Percentiles rank a stretch among this genome's conserved stretches.
phyloP scores from a whole-genome alignment of 1,140 invertebrate species.

The Zaprionus camerounensis region DNA sequence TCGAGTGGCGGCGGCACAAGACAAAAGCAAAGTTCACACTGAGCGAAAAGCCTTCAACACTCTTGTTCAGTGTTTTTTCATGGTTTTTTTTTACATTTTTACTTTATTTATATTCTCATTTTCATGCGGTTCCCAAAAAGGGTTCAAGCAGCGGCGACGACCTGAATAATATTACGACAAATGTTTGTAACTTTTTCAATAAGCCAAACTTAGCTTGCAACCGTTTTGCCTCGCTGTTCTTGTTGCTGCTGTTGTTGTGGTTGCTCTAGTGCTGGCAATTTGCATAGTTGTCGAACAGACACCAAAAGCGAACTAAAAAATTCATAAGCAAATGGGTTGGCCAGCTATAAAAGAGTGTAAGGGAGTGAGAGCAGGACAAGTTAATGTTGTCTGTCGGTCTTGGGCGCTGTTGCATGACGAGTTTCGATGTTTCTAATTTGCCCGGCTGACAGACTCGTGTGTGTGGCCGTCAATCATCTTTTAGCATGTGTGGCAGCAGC shows the following conservation, averaged over 20 bases:
- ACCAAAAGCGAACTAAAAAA: conserved; percentile 52
- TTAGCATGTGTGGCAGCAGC: conserved; percentile 1
- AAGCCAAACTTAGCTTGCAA: conserved; percentile 70
- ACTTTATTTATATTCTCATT: conserved; percentile 7
- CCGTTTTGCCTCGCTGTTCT: conserved; percentile 2
- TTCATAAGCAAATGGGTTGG: conserved; percentile 66
- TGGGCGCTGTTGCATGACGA: conserved; percentile 29
- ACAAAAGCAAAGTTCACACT: conserved; percentile 64
- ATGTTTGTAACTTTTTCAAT: conserved; percentile 78
- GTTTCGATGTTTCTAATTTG: conserved; percentile 67
- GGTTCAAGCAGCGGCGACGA: conserved; percentile 55
- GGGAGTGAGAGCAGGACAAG: neutral
- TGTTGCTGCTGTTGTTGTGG: conserved; percentile 20
- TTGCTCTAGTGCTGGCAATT: conserved; percentile 45
- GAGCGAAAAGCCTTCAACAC: conserved; percentile 33
- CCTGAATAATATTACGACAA: conserved; percentile 79
- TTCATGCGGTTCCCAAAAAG: conserved; percentile 40
- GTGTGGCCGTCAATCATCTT: conserved; percentile 61
- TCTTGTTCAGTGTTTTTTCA: neutral
- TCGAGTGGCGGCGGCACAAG: conserved; percentile 52
- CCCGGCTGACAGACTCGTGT: conserved; percentile 32
- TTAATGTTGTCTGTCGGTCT: conserved; percentile 34
- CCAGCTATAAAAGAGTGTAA: neutral
- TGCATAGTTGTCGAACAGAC: conserved; percentile 60
- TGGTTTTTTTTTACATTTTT: conserved; percentile 5